Evolutionary conservation across 2,797 vertebrate genomes (phyloP), one percentile per base, ranked within the genome.

Genomic region (Rhinoraja longicauda): DNA sequence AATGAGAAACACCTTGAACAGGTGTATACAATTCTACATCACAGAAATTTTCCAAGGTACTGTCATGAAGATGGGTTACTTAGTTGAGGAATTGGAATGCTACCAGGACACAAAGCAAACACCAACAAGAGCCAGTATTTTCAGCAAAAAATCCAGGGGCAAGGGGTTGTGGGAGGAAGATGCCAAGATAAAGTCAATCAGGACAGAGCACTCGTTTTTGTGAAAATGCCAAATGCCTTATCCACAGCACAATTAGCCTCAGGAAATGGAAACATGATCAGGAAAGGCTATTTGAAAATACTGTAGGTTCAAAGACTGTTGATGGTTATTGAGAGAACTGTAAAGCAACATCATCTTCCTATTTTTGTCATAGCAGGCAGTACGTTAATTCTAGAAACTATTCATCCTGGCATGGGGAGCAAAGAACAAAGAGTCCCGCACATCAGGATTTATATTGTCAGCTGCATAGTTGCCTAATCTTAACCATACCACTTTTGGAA

Each of bases 261-360:
- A 77, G 75, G 29, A 77, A n/a, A 77, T 77, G 75, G 75, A 77
- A 77, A 77, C n/a, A 10, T 77, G 75, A 77, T 77, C 75, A 77
- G 75, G 75, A 77, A 77, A 32, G 29, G 75, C 75, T 77, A 77
- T 77, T n/a, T 32, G 26, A 77, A 77, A 32, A 77, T 32, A 77
- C 12, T 77, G 29, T n/a, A 77, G 75, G 8, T 77, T 77, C 75
- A 77, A 77, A 8, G 29, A 9, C n/a, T 77, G n/a, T 10, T 76
- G 75, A 77, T 77, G n/a, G n/a, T 77, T n/a, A n/a, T 32, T 32
- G 10, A 77, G 72, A 24, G 8, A 8, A 6, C 26, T 29, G 72
- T 12, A 32, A 77, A 77, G 29, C 29, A 32, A 77, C 75, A n/a
- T 77, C n/a, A n/a, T 77, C 9, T 77, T 32, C 75, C 9, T 15